Base-by-base conservation (phyloP, 2,888 invertebrate species). In the Dione juno region DNA sequence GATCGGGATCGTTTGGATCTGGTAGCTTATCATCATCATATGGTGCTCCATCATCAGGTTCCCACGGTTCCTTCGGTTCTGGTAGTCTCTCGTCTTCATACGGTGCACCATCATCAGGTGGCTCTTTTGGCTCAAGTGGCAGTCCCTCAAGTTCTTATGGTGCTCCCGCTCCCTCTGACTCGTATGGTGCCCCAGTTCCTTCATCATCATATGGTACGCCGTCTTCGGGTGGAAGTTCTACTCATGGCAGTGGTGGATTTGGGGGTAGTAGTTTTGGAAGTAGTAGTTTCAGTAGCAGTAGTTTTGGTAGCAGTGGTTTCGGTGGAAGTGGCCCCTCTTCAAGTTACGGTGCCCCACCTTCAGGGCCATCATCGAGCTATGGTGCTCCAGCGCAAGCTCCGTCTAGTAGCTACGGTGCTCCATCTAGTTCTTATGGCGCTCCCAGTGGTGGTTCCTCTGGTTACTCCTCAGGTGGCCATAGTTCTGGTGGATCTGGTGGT, bases 111-210 rank as follows among this genome's bases (percentile, higher is more conserved):
- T 82, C 85, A 8, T 73, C 72, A 21, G 66, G 50, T 50, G 50
- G 88, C 21, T 79, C 80, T 92, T 94, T 76, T 72, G 72, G n/a
- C 50, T 81, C 88, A 0, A 94, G 94, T 75, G 88, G 94, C 41
- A 93, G 94, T 1, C 93, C 94, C 57, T 81, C 82, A 8, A 84
- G 88, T 0, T 85, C 84, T 41, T 85, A 88, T 67, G 88, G 90
- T 13, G 82, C 84, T 1, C 69, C 81, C 75, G 77, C 81, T 40
- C 84, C 86, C 9, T 93, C 93, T 8, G 86, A 87, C 59, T 92
- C 90, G 14, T 95, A 94, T 72, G 88, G 94, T 79, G 84, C 52
- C 77, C 85, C 45, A 75, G 81, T 10, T 72, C 82, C 67, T 84
- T 84, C 82, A 2, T 80, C 83, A 19, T 79, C 84, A 73, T 82